Base-by-base conservation (phyloP, 2,888 invertebrate genomes). In the Pantelozetes paolii region DNA sequence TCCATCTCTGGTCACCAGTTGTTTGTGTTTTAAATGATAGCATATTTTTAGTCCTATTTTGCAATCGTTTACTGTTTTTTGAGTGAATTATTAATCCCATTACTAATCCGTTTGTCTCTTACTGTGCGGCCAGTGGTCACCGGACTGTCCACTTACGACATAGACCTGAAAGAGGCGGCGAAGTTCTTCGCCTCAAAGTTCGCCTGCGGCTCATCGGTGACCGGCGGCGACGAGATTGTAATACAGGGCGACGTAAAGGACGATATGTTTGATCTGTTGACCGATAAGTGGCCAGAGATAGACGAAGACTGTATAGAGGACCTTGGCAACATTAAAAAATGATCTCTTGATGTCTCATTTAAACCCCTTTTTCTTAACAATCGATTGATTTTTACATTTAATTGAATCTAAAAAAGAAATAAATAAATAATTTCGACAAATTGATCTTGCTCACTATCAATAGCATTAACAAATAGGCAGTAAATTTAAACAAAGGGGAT, bases 171-270 rank as follows among this genome's bases (percentile, higher is more conserved):
- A 85, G 93, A 93, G 77, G 99, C 98, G 73, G 92, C 96, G 40
- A 99, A 99, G 83, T 94, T 92, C 82, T 98, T 99, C 85, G 94
- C 96, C 54, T 92, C 92, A 74, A 94, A 91, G 83, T 99, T 99
- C 85, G 96, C 98, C 6, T 99, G 98, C 84, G 98, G 98, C n/a
- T 94, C 96, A 9, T 98, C 98, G 13, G 96, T 99, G 0, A 97
- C 97, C 40, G 97, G 95, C 8, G 94, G 96, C 78, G 98, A 99
- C 86, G 99, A 99, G 84, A 98, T 99, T 81, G 98, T 99, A 64
- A 96, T 99, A 81, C 98, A 99, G 84, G 98, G 97, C 73, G 97
- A 98, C 84, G 95, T 98, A 0, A 97, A 98, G 84, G 97, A 98
- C 85, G 98, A 99, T 80, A 85, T 99, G 30, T 94, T 95, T 84